phyloP scores from a whole-genome alignment of 2,797 vertebrate genomes.

The Cygnus olor region DNA sequence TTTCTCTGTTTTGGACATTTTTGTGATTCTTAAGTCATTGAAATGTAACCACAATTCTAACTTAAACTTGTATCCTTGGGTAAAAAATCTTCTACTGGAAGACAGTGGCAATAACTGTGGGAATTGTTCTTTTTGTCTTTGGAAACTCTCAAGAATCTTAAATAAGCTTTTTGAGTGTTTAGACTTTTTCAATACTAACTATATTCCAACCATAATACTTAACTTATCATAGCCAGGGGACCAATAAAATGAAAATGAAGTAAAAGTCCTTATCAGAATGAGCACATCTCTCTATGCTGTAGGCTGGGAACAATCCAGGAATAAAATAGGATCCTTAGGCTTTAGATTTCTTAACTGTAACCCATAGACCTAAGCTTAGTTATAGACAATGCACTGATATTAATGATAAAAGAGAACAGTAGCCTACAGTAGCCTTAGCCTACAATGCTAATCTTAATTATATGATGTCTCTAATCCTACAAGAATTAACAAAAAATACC shows the following conservation, averaged over 20 bases:
- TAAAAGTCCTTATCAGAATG: not conserved
- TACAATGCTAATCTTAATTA: not conserved
- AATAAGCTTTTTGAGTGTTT: not conserved
- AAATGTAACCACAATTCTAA: not conserved
- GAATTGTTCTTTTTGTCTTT: not conserved
- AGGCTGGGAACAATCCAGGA: not conserved
- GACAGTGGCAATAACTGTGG: not conserved
- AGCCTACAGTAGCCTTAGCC: not conserved
- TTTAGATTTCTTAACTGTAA: not conserved
- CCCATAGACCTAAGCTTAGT: not conserved
- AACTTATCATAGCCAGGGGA: not conserved
- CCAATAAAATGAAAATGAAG: not conserved
- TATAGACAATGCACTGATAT: not conserved
- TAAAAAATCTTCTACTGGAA: not conserved
- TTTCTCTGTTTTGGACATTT: not conserved
- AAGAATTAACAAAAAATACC: not conserved
- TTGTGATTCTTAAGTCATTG: not conserved
- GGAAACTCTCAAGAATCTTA: not conserved
- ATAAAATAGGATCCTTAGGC: not conserved
- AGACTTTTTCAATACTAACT: not conserved
- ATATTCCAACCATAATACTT: not conserved
- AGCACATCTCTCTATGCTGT: not conserved
- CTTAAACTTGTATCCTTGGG: not conserved
- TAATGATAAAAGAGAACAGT: not conserved
- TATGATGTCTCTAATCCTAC: not conserved